These are phyloP conservation scores for Drosophila kohkoa DNA, from an alignment of 1,140 invertebrate species.

Conservation along the genomic window DNA sequence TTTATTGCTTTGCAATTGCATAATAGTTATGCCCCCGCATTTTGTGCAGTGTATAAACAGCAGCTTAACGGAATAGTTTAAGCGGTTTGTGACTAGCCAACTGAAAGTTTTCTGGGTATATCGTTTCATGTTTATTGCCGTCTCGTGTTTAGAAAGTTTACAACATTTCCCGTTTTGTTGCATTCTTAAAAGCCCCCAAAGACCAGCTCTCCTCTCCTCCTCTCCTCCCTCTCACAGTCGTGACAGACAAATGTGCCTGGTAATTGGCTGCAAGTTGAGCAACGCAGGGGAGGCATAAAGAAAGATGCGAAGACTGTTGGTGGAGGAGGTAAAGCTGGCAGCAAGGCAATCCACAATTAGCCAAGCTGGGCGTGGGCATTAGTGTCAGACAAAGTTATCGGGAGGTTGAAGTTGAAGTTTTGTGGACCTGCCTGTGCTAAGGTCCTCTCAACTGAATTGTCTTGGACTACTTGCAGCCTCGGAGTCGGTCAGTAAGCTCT, in stretches of 20 bases:
- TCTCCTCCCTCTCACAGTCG: slow-evolving; percentile 7
- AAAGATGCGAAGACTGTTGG: not conserved
- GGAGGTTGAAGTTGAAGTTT: slow-evolving; percentile 41
- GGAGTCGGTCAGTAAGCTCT: slow-evolving; percentile 83
- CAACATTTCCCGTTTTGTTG: slow-evolving; percentile 45
- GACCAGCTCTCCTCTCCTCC: not conserved
- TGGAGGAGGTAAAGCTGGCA: slow-evolving; percentile 22
- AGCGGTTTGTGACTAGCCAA: slow-evolving; percentile 16
- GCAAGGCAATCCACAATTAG: slow-evolving; percentile 64
- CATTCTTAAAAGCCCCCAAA: slow-evolving; percentile 39
- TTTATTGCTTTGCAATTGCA: not conserved
- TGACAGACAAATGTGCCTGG: slow-evolving; percentile 65
- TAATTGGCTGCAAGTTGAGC: slow-evolving; percentile 56
- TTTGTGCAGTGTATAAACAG: slow-evolving; percentile 9
- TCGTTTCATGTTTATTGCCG: slow-evolving; percentile 50
- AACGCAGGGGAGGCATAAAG: not conserved
- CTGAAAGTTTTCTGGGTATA: slow-evolving; percentile 12
- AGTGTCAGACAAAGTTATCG: slow-evolving; percentile 73
- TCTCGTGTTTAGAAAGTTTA: slow-evolving; percentile 55
- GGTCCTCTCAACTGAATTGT: slow-evolving; percentile 50
- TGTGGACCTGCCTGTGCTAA: slow-evolving; percentile 13
- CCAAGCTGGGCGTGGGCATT: slow-evolving; percentile 56
- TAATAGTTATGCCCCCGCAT: not conserved
- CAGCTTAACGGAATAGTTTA: slow-evolving; percentile 33
- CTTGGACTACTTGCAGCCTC: slow-evolving; percentile 64